Base-by-base conservation (phyloP, 2,888 invertebrate species). In the Cryptus armator region DNA sequence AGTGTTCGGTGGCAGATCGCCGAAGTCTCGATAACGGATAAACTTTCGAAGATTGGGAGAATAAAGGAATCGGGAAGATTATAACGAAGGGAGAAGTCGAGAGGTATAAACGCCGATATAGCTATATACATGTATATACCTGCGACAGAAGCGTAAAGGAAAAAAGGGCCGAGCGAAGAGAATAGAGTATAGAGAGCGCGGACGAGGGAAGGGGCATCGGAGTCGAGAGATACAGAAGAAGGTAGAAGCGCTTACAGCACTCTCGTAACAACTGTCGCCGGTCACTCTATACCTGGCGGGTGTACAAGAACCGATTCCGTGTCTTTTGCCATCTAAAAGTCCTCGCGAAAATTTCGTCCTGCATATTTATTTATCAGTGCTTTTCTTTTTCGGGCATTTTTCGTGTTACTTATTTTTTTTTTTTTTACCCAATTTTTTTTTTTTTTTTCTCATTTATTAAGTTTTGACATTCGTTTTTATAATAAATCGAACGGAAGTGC, bases 221-320 rank as follows among this genome's bases (percentile, higher is more conserved):
- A 87, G 85, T 86, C 89, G 87, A 83, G 81, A 86, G 88, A 86
- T 84, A 85, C 87, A 83, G 85, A 89, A 88, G 81, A 79, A 71
- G 51, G 71, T 70, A 80, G 76, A 79, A 83, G 81, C 70, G 77
- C 67, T 81, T 81, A 71, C 85, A 84, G 74, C 86, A 88, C 86
- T 87, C 84, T 86, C 75, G 86, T 86, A 86, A 86, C 85, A 85
- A 87, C 86, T 87, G 87, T 85, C 88, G 87, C 84, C 84, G 86
- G 71, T 84, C 85, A 70, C 81, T 37, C 37, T 83, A 70, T 83
- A 86, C 83, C 85, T 83, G 84, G 83, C 77, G 68, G 82, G 64
- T 19, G 62, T 67, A 76, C 59, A 59, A 86, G 77, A 75, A 87
- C 10, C 4, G 10, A 10, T 19, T 56, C 24, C 12, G 56, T 56